These are phyloP conservation scores for Lophius americanus DNA, from an alignment of 2,797 vertebrate genomes.

Conservation along the genomic window DNA sequence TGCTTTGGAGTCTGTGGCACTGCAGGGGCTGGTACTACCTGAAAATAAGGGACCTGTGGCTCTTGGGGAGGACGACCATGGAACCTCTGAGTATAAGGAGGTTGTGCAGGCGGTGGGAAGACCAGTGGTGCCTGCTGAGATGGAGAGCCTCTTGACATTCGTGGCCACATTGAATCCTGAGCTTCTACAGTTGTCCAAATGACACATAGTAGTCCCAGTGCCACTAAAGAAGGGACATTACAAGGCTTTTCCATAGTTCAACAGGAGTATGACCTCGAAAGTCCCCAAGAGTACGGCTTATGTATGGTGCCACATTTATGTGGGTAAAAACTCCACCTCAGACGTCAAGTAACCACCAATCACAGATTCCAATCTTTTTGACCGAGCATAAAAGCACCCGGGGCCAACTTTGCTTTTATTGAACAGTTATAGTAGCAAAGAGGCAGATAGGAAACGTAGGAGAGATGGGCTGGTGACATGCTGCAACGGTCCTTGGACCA, in stretches of 20 bases:
- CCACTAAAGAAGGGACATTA: slow-evolving; percentile 40
- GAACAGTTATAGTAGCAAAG: not conserved
- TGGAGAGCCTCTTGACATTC: not conserved
- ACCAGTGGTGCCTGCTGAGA: not conserved
- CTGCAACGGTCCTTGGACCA: no score
- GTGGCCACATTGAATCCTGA: not conserved
- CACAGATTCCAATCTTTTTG: slow-evolving; percentile 3
- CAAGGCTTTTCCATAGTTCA: slow-evolving; percentile 55
- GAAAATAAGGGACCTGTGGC: not conserved
- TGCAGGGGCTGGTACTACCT: not conserved
- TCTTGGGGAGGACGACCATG: not conserved
- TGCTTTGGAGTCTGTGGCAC: not conserved
- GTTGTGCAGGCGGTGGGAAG: no score
- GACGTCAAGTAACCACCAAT: slow-evolving; percentile 32
- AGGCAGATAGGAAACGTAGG: no score
- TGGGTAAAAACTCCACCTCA: slow-evolving; percentile 36
- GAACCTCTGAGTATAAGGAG: not conserved
- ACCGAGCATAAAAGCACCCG: slow-evolving; percentile 2
- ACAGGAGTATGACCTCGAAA: slow-evolving; percentile 29
- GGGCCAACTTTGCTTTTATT: no score
- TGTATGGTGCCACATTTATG: slow-evolving; percentile 43
- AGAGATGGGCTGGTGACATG: no score
- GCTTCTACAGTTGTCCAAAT: slow-evolving; percentile 34
- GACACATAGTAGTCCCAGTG: slow-evolving; percentile 53
- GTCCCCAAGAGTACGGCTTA: slow-evolving; percentile 22